Evolutionary conservation across 2,113 vertebrate genomes (phyloP).

Genomic region (Agelaius phoeniceus): DNA sequence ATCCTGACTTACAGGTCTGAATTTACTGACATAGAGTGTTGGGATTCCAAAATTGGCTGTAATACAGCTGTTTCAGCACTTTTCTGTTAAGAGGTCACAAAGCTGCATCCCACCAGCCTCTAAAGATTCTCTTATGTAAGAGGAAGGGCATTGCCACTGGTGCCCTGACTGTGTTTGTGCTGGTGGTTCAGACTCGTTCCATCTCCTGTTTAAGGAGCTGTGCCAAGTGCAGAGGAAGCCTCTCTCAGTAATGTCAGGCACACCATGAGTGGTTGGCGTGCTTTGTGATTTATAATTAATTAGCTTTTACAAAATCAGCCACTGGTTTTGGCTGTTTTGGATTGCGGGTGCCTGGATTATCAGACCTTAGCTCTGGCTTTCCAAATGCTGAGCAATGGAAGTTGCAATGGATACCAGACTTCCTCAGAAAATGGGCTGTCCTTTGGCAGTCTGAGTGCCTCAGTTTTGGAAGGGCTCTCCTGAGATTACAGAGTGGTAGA

Average conservation of each 20-base stretch:
- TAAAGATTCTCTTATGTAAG: neutral
- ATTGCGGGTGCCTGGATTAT: neutral
- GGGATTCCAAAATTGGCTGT: neutral
- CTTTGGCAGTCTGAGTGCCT: neutral
- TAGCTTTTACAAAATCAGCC: neutral
- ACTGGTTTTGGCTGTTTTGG: neutral
- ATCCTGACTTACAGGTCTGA: neutral
- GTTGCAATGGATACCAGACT: neutral
- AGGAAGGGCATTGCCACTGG: neutral
- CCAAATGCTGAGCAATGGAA: accelerated
- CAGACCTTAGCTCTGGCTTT: neutral
- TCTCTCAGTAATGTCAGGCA: neutral
- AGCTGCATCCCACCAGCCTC: accelerated
- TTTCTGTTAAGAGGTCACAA: neutral
- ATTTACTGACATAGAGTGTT: neutral
- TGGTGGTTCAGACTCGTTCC: neutral
- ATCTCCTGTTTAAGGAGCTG: neutral
- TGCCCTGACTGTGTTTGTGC: neutral
- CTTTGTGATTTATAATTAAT: neutral
- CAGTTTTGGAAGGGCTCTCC: neutral
- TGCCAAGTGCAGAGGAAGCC: neutral
- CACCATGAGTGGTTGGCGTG: neutral
- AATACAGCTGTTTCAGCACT: neutral
- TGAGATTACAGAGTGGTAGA: neutral
- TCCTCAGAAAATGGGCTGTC: accelerated